Base-by-base conservation (phyloP, 2,888 invertebrate species). In the Cataglyphis rosenhaueri region DNA sequence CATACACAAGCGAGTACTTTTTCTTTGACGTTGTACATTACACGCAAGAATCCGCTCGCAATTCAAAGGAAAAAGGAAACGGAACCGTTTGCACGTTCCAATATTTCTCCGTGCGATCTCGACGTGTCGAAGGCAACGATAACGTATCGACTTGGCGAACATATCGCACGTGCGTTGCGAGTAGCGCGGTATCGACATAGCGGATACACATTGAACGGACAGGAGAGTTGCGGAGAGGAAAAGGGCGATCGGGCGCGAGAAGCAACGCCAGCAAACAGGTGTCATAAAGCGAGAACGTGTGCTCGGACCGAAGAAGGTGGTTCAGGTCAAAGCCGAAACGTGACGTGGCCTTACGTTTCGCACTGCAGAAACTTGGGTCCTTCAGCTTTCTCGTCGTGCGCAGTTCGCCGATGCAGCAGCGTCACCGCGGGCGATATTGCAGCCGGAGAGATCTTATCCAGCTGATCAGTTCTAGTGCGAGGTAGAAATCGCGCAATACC, bases 211-310 rank as follows among this genome's bases (percentile, higher is more conserved):
- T n/a, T 8, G 57, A 18, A 64, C 48, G 62, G 32, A n/a, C 55
- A 65, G 57, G 21, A 18, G 18, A 18, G n/a, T 18, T 18, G 52
- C 55, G 68, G 18, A 44, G 61, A 44, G 62, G 32, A 48, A 75
- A 78, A 52, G 59, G 55, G 61, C 48, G 73, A 38, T 32, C 32
- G 64, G 75, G 64, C 61, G 71, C 70, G 62, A 70, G 74, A 81
- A 82, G 87, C 84, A 78, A 86, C 84, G 87, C 81, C 84, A 87
- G 91, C 91, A 92, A 92, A 92, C 93, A 92, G 92, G 92, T 92
- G 93, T 92, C 92, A 91, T 92, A 92, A 92, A 92, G 85, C 86
- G 85, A 87, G 88, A 87, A 92, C 91, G 92, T 92, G 91, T 91
- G 88, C 87, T 86, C 86, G 57, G 66, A 64, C 78, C 84, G 83